Evolutionary conservation across 2,888 invertebrate genomes (phyloP).

Genomic region (Pachycephus smyrnensis): DNA sequence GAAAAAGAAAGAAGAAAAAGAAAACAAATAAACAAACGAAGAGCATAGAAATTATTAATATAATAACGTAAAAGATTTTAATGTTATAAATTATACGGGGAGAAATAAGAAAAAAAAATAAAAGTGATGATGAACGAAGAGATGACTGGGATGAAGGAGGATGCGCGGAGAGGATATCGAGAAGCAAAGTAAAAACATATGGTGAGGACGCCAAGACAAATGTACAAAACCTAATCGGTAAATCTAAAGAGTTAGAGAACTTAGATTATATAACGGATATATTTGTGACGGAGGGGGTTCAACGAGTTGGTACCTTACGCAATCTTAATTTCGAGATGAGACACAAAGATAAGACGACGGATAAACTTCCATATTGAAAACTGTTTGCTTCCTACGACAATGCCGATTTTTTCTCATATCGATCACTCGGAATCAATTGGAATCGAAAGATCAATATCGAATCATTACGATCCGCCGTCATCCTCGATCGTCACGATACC

Average conservation of each 20-base stretch:
- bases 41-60: slow-evolving; percentile 59
- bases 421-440: not conserved
- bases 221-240: slow-evolving; percentile 64
- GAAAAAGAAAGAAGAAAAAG: slow-evolving; percentile 48
- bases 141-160: slow-evolving; percentile 15
- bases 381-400: not conserved
- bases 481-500: not conserved
- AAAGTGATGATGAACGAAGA: slow-evolving; percentile 39
- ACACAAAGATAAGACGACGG: no score
- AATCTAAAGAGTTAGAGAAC: slow-evolving; percentile 46
- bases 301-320: not conserved
- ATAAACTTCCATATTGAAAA: not conserved
- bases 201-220: slow-evolving; percentile 49
- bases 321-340: not conserved
- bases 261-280: not conserved
- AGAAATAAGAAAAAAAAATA: slow-evolving; percentile 36
- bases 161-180: slow-evolving; percentile 27
- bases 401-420: not conserved
- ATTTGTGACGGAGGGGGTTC: not conserved
- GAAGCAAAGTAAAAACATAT: slow-evolving; percentile 16
- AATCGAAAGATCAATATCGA: not conserved
- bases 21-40: slow-evolving; percentile 25
- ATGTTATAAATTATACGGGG: slow-evolving; percentile 62
- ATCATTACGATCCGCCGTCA: not conserved
- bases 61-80: slow-evolving; percentile 61